These are phyloP conservation scores for Drosophila malerkotliana DNA, from an alignment of 1,140 invertebrate genomes.

Conservation along the genomic window DNA sequence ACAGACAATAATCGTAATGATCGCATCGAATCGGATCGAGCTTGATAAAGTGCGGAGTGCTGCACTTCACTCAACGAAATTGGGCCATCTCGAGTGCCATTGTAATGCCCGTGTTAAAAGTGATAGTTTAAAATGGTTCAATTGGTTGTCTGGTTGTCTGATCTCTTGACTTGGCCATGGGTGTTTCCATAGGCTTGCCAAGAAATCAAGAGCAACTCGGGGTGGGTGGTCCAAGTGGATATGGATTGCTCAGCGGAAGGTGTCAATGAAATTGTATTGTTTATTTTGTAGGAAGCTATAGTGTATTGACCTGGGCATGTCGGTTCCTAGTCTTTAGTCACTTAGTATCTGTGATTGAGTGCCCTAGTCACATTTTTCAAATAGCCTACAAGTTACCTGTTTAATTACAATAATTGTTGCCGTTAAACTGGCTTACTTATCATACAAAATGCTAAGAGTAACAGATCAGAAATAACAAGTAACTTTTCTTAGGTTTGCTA, in stretches of 20 bases:
- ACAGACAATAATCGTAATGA: conserved; percentile 66
- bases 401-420: not conserved
- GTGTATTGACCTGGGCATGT: conserved; percentile 11
- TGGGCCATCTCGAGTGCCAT: conserved; percentile 72
- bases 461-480: no score
- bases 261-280: conserved; percentile 2
- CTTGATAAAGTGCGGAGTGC: conserved; percentile 51
- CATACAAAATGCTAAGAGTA: no score
- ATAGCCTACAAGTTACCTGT: not conserved
- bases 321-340: no score
- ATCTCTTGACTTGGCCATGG: conserved; percentile 59
- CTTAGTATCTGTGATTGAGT: no score
- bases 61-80: conserved; percentile 66
- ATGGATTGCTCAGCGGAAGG: conserved; percentile 6
- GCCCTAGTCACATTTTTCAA: not conserved
- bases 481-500: no score
- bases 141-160: conserved; percentile 35
- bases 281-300: not conserved
- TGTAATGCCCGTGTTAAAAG: conserved; percentile 43
- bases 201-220: conserved; percentile 29
- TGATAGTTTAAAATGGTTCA: conserved; percentile 61
- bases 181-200: conserved; percentile 42
- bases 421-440: no score
- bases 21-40: conserved; percentile 21
- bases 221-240: conserved; percentile 23